Base-by-base conservation (phyloP, 1,140 invertebrate genomes). In the Cheumatopsyche charites region DNA sequence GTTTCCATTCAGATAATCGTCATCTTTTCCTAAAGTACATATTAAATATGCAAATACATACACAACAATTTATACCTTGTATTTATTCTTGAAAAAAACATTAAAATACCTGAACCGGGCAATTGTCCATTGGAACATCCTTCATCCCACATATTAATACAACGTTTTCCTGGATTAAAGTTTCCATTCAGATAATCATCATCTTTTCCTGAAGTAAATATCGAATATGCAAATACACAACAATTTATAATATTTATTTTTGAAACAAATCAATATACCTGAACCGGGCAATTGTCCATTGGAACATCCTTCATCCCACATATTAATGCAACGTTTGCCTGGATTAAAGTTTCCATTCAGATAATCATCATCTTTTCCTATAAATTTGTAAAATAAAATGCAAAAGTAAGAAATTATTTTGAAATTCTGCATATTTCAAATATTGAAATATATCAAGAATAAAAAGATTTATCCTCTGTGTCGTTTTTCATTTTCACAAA, bases 131-230 rank as follows among this genome's bases (percentile, higher is more conserved):
- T 83, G 45, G 78, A 77, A 58, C 82, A 83, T 4, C 82, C 83
- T 47, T 84, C 80, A 62, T 84, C 82, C 82, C 82, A 83, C 75
- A 84, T 77, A 67, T 84, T 82, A 21, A 81, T 77, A 58, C 82
- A 84, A 0, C 79, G 77, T 70, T 81, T 80, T n/a, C 79, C 79
- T 5, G 62, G 72, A 61, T 72, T 72, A 13, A 66, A 72, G 5
- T 29, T 23, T n/a, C 80, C 80, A 17, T 77, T 79, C 5, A 81
- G 67, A 43, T 77, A 81, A 29, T 79, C 70, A 47, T 82, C 79
- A 69, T 82, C 80, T 15, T 71, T 73, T 42, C 81, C 81, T 82
- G 67, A 29, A 77, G 9, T 36, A 4, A n/a, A n/a, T n/a, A n/a
- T n/a, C n/a, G n/a, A 70, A 41, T 66, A 62, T 23, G 9, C 7